Conservation (phyloP, 2,113 vertebrate species). For the Stictonetta naevosa region DNA sequence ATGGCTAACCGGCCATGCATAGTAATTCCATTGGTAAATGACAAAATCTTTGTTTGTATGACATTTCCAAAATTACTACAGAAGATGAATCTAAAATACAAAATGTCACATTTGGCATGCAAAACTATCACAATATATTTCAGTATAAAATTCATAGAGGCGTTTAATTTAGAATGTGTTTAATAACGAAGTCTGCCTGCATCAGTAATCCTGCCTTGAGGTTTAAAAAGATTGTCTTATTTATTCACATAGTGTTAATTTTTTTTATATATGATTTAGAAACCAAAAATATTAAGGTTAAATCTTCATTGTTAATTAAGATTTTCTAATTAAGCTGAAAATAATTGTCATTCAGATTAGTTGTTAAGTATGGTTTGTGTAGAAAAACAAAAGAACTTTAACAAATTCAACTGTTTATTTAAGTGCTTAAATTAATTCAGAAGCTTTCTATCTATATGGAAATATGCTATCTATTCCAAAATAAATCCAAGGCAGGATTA, state of each 20-base stretch:
- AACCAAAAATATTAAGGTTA: conserved; percentile 94
- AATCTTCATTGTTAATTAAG: conserved; percentile 99
- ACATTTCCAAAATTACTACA: conserved; percentile 97
- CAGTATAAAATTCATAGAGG: conserved; percentile 99
- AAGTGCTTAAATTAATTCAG: conserved; percentile 75
- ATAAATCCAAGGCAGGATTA: conserved; percentile 72
- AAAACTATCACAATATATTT: conserved; percentile 99
- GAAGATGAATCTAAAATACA: conserved; percentile 97
- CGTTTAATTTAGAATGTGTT: conserved; percentile 99
- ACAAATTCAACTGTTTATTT: conserved; percentile 73
- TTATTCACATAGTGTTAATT: conserved; percentile 94
- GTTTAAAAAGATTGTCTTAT: conserved; percentile 98
- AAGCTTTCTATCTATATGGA: conserved; percentile 73
- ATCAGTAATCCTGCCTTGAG: conserved; percentile 99
- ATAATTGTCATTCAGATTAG: conserved; percentile 96
- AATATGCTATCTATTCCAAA: conserved; percentile 73
- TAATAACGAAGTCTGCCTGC: conserved; percentile 97
- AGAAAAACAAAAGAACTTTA: conserved; percentile 89
- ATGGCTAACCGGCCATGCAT: conserved; percentile 95
- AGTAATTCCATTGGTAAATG: conserved; percentile 98
- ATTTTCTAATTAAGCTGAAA: conserved; percentile 99
- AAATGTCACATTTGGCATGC: conserved; percentile 99
- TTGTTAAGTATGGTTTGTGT: conserved; percentile 90
- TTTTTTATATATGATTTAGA: conserved; percentile 81
- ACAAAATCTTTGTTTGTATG: conserved; percentile 99